Conservation (phyloP, 2,113 vertebrate genomes). For the Cathartes aura region DNA sequence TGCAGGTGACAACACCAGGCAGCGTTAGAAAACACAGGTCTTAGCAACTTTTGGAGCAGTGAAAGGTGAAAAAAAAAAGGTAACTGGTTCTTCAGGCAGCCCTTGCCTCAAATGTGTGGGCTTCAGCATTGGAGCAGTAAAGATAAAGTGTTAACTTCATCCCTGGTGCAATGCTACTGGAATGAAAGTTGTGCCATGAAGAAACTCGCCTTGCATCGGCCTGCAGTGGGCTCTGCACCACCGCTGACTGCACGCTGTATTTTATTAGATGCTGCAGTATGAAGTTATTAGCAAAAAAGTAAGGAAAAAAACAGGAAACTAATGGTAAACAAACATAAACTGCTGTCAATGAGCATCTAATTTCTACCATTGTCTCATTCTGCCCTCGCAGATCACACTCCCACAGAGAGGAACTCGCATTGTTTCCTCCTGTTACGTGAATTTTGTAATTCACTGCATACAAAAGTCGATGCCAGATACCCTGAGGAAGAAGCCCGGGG, state of each 20-base stretch:
- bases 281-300: background rate
- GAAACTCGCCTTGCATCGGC: background rate
- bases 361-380: background rate
- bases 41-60: background rate
- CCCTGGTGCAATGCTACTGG: background rate
- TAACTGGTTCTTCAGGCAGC: background rate
- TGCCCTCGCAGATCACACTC: background rate
- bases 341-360: background rate
- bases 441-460: background rate
- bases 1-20: background rate
- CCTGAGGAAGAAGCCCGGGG: background rate
- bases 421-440: background rate
- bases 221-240: background rate
- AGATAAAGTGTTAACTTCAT: background rate
- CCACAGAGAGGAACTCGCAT: background rate
- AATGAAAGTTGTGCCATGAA: background rate
- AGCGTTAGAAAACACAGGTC: background rate
- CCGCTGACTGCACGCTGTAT: rapidly evolving
- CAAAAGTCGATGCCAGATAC: background rate
- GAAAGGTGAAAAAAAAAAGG: background rate
- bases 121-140: background rate
- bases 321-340: background rate
- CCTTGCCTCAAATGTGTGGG: background rate
- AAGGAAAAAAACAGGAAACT: background rate
- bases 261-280: background rate